Conservation (phyloP, 1,140 invertebrate species). For the Dryas iulia region DNA sequence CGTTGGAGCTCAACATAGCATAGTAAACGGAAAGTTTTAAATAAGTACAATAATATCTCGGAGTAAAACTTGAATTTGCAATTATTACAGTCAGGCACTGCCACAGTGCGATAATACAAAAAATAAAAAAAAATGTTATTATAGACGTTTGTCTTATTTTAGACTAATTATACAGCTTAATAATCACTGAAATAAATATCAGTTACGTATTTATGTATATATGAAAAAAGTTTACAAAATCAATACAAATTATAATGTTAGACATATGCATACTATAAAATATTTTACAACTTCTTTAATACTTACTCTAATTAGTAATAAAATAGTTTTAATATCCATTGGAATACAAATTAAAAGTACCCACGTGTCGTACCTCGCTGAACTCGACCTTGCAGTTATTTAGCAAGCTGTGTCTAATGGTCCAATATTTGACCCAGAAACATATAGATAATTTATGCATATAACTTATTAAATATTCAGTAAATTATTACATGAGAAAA, state of each 20-base stretch:
- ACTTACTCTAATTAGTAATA: not conserved
- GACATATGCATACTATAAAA: not conserved
- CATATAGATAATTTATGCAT: not conserved
- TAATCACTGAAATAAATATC: too few species aligned
- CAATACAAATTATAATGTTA: not conserved
- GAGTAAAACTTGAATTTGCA: too few species aligned
- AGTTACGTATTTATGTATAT: too few species aligned
- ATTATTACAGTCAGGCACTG: too few species aligned
- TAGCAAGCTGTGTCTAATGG: constrained; percentile 11
- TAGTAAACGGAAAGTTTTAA: too few species aligned
- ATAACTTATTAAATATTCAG: not conserved
- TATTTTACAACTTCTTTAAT: not conserved
- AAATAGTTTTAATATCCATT: not conserved
- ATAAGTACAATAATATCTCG: too few species aligned
- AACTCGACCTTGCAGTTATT: constrained; percentile 9
- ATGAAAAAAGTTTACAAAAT: not conserved
- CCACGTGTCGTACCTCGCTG: constrained; percentile 1
- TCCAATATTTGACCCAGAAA: constrained; percentile 12
- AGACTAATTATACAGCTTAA: too few species aligned
- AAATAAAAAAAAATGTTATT: too few species aligned
- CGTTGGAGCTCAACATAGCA: too few species aligned
- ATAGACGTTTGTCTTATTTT: too few species aligned
- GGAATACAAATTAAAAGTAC: not conserved
- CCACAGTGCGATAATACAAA: too few species aligned
- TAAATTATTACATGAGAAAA: not conserved